A percentile compares a stretch with the other conserved stretches of the same genome.
phyloP scores from a whole-genome alignment of 2,888 invertebrate species.

The Eumerus sabulonum region DNA sequence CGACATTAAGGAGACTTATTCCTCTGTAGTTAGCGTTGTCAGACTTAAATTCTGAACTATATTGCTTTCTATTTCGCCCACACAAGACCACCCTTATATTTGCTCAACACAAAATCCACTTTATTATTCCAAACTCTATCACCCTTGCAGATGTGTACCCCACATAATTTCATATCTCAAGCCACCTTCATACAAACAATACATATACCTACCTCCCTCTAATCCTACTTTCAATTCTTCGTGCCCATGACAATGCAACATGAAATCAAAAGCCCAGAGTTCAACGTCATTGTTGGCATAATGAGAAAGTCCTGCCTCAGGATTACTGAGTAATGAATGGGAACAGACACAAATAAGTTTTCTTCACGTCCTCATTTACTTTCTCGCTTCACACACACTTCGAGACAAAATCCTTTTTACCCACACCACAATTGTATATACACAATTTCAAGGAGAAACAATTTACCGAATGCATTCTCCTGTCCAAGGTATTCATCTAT shows the following conservation, averaged over 20 bases:
- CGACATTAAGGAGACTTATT: no score
- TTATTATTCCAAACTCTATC: no score
- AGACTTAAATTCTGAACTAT: no score
- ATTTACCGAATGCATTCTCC: slow-evolving; percentile 52
- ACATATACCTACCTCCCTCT: background rate
- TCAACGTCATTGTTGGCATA: slow-evolving; percentile 39
- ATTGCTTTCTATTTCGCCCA: no score
- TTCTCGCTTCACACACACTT: background rate
- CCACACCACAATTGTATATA: no score
- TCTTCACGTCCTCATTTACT: background rate
- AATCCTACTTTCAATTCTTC: slow-evolving; percentile 9
- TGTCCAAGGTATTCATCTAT: no score
- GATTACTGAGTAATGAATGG: background rate
- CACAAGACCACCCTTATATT: no score
- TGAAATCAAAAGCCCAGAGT: slow-evolving; percentile 9
- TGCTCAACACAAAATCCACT: no score
- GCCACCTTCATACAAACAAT: background rate
- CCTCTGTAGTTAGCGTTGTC: no score
- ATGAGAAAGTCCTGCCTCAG: slow-evolving; percentile 33
- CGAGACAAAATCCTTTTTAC: slow-evolving; percentile 6
- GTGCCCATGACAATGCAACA: slow-evolving; percentile 8
- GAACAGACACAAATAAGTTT: background rate
- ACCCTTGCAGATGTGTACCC: no score
- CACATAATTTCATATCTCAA: background rate
- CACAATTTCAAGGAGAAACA: slow-evolving; percentile 44